These are phyloP conservation scores for Neelides sp. DNA, from an alignment of 1,140 invertebrate species.

Conservation along the genomic window DNA sequence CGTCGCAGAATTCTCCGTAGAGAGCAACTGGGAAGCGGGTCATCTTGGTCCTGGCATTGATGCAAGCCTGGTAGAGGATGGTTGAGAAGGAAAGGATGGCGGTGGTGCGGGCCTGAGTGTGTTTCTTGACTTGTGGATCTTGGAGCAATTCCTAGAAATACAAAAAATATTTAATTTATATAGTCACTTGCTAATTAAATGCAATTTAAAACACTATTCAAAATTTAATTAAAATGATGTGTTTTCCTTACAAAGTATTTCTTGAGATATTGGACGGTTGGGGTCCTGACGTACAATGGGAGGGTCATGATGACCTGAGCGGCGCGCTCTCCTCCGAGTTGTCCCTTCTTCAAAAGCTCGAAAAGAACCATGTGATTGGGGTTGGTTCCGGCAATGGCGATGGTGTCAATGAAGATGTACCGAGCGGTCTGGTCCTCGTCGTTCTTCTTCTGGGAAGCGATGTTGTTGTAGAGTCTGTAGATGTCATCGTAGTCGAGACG, in stretches of 20 bases:
- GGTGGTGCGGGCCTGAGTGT: conserved; percentile 25
- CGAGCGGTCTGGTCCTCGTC: conserved; percentile 9
- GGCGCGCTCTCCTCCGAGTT: conserved; percentile 25
- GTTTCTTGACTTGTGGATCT: conserved; percentile 6
- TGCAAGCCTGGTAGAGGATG: conserved; percentile 30
- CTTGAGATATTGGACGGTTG: conserved; percentile 25
- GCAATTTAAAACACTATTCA: background rate
- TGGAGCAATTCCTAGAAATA: conserved; percentile 24
- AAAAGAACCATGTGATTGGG: conserved; percentile 22
- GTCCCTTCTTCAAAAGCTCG: conserved; percentile 22
- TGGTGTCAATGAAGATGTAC: conserved; percentile 17
- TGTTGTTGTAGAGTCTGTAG: conserved; percentile 6
- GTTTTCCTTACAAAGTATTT: conserved; percentile 23
- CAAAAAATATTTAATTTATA: background rate
- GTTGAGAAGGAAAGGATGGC: conserved; percentile 24
- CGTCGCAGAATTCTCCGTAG: conserved; percentile 31
- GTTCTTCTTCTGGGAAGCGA: conserved; percentile 5
- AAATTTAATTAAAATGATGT: background rate
- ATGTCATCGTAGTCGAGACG: conserved; percentile 19
- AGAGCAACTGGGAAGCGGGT: conserved; percentile 28
- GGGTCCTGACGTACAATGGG: conserved; percentile 26
- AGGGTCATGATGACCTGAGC: conserved; percentile 23
- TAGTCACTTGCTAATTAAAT: background rate
- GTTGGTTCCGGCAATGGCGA: conserved; percentile 30
- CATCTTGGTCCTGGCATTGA: conserved; percentile 24